These are phyloP conservation scores for Drosophila guanche DNA, from an alignment of 1,140 invertebrate genomes.

Conservation along the genomic window DNA sequence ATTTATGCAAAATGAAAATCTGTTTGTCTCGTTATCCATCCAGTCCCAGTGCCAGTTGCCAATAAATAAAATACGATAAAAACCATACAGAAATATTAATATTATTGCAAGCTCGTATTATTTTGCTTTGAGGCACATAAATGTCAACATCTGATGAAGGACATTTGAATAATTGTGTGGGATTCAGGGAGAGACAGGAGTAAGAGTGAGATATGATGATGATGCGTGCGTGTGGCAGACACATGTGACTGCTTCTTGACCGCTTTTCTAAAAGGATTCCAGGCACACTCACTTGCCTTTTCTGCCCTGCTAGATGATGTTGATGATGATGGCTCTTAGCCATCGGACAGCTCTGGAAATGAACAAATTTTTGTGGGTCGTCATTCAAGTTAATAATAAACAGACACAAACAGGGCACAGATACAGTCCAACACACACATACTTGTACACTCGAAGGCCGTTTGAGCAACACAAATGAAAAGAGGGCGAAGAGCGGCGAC, in stretches of 20 bases:
- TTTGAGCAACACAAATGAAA: conserved; percentile 19
- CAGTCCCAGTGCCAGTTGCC: background rate
- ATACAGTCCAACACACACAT: background rate
- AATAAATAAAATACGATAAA: conserved; percentile 34
- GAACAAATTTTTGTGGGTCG: conserved; percentile 62
- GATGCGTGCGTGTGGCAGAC: conserved; percentile 19
- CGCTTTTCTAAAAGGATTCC: too few species aligned
- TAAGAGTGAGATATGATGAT: too few species aligned
- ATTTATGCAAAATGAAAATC: conserved; percentile 50
- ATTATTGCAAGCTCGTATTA: conserved; percentile 25
- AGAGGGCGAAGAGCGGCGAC: too few species aligned
- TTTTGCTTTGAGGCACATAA: conserved; percentile 21
- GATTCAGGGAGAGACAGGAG: too few species aligned
- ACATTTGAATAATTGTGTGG: conserved; percentile 44
- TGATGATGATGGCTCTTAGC: background rate
- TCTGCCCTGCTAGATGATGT: background rate
- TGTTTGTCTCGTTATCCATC: conserved; percentile 29
- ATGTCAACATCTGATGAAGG: conserved; percentile 35
- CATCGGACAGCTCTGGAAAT: conserved; percentile 62
- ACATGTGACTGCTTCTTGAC: background rate
- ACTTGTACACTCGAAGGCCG: conserved; percentile 22
- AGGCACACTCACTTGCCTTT: background rate
- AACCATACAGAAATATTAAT: conserved; percentile 19
- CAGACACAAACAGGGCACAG: conserved; percentile 27
- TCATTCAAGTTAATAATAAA: conserved; percentile 71